Base-by-base conservation (phyloP, 2,888 invertebrate species). In the Drosophila percnosoma region DNA sequence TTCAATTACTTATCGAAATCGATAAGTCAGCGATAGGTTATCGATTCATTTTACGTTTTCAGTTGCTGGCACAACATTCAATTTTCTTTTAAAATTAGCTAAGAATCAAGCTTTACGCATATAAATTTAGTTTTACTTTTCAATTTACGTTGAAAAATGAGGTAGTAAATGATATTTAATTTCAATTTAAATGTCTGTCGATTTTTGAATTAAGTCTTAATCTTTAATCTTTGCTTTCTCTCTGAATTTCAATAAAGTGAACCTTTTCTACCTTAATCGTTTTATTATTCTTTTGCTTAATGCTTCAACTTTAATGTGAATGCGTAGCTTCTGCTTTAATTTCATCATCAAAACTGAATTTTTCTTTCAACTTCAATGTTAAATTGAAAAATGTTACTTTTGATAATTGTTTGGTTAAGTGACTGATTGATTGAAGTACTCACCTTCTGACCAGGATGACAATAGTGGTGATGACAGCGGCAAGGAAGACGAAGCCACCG, bases 361-460 rank as follows among this genome's bases (percentile, higher is more conserved):
- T 21, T 21, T 7, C 21, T 45, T 21, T 45, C 45, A 45, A 45
- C 13, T 55, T 54, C 5, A 66, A 54, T 29, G 24, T 24, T 29
- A 13, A 54, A 45, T 21, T 45, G 7, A 21, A 21, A 21, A 45
- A 45, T 21, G 13, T 45, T 21, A 45, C 45, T 15, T 54, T 54
- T n/a, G 4, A 21, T 18, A 29, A 38, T 11, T 38, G 7, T n/a
- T 42, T 27, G 11, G 15, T 27, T 27, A 40, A 40, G 11, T 58
- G 24, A 27, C 10, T 7, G 55, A 54, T 29, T 55, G 6, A 10
- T 18, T 5, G 13, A 11, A 31, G 51, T 24, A 88, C 92, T 88
- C 94, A 98, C 98, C 98, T 97, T 93, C 97, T 94, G 61, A 98
- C 96, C 80, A 98, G 94, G 70, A 98, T 97, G 70, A 98, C 96